Evolutionary conservation across 2,797 vertebrate species (phyloP), one percentile per base, ranked within the genome.

Genomic region (Pterois miles): DNA sequence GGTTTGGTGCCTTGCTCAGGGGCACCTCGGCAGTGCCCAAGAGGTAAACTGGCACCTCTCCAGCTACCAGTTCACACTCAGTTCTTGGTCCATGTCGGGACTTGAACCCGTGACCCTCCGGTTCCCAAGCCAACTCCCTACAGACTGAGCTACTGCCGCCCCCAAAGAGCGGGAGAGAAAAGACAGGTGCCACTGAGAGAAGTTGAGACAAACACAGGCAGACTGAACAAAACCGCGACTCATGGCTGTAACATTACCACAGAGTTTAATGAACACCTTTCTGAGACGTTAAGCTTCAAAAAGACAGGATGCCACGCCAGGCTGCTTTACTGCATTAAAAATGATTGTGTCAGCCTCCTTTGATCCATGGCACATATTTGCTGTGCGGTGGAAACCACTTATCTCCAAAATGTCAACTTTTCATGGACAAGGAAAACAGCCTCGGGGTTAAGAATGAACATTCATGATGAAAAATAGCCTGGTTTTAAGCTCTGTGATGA

Each of bases 341-440:
- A 63, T 68, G 25, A 76, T 74, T 3, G 7, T 65, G 57, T 62
- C 54, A 77, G 65, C 36, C 52, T 64, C 34, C 67, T 86, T 79
- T 79, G 69, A 81, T 74, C 54, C 68, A 65, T 8, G 5, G 27
- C 60, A 65, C 67, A 65, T 67, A 54, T 76, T 71, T 78, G 12
- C 43, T 36, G 31, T 73, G 40, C 25, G 36, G 48, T 66, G 18
- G 18, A 79, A 66, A 73, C 25, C 6, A 53, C 48, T 60, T 40
- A 20, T 73, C 14, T 57, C 31, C 9, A 13, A 71, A 70, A 58
- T 73, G 25, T 66, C 23, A 77, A 50, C 43, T 63, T 66, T 59
- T 75, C 10, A 52, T 64, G 38, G 76, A 27, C 46, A 40, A 52
- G 10, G 12, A 74, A 71, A 72, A 56, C 31, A 22, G 76, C 58